phyloP scores from a whole-genome alignment of 2,888 invertebrate species.

The Halocaridina rubra region DNA sequence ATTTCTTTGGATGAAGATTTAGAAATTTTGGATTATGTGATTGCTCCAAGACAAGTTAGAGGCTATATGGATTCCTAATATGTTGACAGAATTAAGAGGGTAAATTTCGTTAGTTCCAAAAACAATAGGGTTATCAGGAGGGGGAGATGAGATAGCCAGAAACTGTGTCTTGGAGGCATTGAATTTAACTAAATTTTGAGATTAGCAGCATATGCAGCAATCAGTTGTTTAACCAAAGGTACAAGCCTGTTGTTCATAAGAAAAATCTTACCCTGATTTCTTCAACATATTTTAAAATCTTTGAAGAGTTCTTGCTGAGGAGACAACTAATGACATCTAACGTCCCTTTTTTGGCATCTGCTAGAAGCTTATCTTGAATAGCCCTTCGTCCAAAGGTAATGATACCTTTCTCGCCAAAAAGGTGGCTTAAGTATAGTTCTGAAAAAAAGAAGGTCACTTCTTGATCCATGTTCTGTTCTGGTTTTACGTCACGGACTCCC shows the following conservation, averaged over 20 bases:
- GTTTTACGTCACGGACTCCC: no score
- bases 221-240: neutral
- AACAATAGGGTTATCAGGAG: no score
- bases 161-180: no score
- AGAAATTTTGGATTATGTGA: no score
- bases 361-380: slow-evolving; percentile 6
- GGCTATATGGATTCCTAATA: no score
- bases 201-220: neutral
- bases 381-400: slow-evolving; percentile 33
- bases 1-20: no score
- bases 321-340: slow-evolving; percentile 51
- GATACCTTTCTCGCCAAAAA: slow-evolving; percentile 50
- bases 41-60: no score
- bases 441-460: slow-evolving; percentile 11
- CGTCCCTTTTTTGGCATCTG: slow-evolving; percentile 47
- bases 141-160: no score
- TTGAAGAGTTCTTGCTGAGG: slow-evolving; percentile 37
- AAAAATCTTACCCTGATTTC: slow-evolving; percentile 52
- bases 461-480: neutral
- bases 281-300: slow-evolving; percentile 43
- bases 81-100: no score
- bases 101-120: no score
- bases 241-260: neutral
- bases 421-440: slow-evolving; percentile 55
- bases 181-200: no score